These are phyloP conservation scores for Amiota mariae DNA, from an alignment of 2,888 invertebrate species.

Conservation along the genomic window DNA sequence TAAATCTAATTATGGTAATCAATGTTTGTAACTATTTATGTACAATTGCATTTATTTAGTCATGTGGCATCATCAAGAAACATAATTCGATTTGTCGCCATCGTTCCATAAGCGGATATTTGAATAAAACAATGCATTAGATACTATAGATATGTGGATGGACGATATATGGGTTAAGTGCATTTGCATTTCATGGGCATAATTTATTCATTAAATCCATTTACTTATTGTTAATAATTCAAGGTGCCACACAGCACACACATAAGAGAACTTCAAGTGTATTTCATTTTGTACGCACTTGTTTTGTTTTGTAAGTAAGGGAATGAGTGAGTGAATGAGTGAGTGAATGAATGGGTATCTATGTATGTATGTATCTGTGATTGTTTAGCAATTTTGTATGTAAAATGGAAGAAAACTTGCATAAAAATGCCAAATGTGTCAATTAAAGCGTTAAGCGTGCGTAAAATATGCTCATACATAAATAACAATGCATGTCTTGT, in stretches of 20 bases:
- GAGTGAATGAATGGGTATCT: neutral
- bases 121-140: neutral
- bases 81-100: conserved; percentile 13
- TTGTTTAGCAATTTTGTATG: conserved; percentile 14
- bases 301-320: neutral
- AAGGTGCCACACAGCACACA: neutral
- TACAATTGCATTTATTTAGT: too few species aligned
- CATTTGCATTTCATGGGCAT: neutral
- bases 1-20: conserved; percentile 17
- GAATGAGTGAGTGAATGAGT: neutral
- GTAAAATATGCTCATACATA: conserved; percentile 4
- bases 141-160: neutral
- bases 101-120: neutral
- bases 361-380: neutral
- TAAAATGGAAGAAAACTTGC: conserved; percentile 16
- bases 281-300: neutral
- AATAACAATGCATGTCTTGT: conserved; percentile 25
- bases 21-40: too few species aligned
- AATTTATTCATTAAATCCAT: neutral
- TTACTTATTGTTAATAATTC: conserved; percentile 21
- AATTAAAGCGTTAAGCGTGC: conserved; percentile 24
- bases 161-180: conserved; percentile 19
- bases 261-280: too few species aligned
- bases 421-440: conserved; percentile 28
- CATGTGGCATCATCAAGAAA: neutral